Evolutionary conservation across 1,140 invertebrate species (phyloP), one percentile per base, ranked within the genome.

Genomic region (Drosophila repleta): DNA sequence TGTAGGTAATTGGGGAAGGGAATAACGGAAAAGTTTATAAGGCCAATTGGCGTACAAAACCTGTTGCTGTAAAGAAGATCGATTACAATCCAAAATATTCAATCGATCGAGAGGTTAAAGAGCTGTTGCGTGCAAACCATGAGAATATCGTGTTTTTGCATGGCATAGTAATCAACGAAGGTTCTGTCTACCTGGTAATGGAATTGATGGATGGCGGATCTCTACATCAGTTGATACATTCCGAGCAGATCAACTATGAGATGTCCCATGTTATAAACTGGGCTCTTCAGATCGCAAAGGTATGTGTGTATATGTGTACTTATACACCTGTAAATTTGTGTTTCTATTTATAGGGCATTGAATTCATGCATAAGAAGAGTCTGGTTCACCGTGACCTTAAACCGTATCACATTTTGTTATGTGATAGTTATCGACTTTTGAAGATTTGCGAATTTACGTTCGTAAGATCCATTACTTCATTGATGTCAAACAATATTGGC

Each of bases 311-410:
- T 20, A 5, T 20, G 8, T 24, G 26, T 11, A 35, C 26, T 24
- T 17, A 5, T 32, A 5, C 15, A 17, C n/a, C n/a, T 37, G 35
- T 8, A 43, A 17, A 43, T 15, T 37, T 24, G n/a, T 18, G 11
- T 18, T 2, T 18, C 37, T 18, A 37, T 39, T 24, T 11, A n/a
- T 18, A 74, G 70, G 70, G 21, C 4, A 52, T 62, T 51, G 35
- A 11, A 17, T 74, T 62, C 45, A n/a, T 74, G 51, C 70, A 74
- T 41, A 21, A 3, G 0, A 24, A 21, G 10, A 6, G 20, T 7
- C 35, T 73, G 18, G 49, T 74, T 56, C 70, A 69, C 49, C 70
- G 70, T 4, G 49, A 74, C 8, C 8, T 74, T 3, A 69, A 37
- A 4, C 57, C 70, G 1, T 11, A 2, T 3, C 56, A 56, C 3